Evolutionary conservation across 2,797 vertebrate genomes (phyloP), one percentile per base, ranked within the genome.

Genomic region (Gila robusta): DNA sequence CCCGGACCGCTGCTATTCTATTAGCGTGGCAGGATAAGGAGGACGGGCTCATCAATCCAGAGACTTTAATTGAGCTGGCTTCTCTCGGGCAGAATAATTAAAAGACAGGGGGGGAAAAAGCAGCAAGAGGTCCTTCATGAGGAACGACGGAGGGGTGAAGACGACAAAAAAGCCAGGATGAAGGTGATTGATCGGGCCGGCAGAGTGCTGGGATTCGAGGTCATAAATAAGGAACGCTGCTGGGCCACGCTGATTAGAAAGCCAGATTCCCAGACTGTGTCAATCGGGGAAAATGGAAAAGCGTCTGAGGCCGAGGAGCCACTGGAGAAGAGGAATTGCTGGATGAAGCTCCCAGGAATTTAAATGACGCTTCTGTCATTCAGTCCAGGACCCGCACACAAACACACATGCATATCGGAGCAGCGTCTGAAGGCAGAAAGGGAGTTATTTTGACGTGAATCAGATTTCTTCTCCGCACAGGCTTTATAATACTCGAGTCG

Each of bases 301-400:
- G 59, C 0, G 54, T 26, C 84, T 67, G 56, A 41, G 44, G n/a
- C 32, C 2, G 32, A 32, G 84, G 81, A 78, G 37, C 62, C 62
- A 69, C n/a, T 8, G 69, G 77, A 52, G 78, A 37, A 71, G 39
- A 47, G 83, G 28, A 56, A 64, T 80, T 56, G 66, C 26, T 39
- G 69, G 73, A 72, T 72, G 19, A 21, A 62, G 72, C 47, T 82
- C 21, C 26, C 32, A 37, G 71, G 86, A 79, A 76, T 76, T 44
- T 84, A 81, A 87, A 89, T 90, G 78, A 88, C 41, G 67, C 14
- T 23, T 59, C 85, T 79, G 82, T 76, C 84, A 62, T 67, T 72
- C 86, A 78, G 76, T 64, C 41, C 35, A 4, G 64, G 39, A 21
- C 67, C 72, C 54, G 52, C 80, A 72, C 77, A 49, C 69, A 59